Evolutionary conservation across 23 tunicate species (phyloP).

Genomic region (Clavelina lepadiformis): DNA sequence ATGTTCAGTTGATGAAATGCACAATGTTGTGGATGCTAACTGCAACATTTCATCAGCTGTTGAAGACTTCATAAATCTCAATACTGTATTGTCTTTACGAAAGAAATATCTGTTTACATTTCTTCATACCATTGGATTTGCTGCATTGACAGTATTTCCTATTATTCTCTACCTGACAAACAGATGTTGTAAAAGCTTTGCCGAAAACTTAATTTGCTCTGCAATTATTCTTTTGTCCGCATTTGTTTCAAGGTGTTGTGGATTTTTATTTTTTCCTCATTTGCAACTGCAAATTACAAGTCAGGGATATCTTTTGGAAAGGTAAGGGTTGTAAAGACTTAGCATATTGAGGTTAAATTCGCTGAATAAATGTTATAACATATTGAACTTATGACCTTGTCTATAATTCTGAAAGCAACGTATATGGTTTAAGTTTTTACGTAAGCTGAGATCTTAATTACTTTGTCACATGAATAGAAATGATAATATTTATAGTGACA

Average conservation of each 20-base stretch:
- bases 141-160: constrained; percentile 5
- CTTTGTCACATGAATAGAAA: too few species aligned
- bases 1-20: background rate
- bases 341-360: too few species aligned
- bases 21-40: background rate
- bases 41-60: background rate
- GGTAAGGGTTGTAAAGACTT: background rate
- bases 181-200: constrained; percentile 11
- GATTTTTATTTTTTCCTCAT: constrained; percentile 22
- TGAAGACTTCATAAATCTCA: background rate
- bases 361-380: too few species aligned
- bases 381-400: too few species aligned
- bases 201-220: background rate
- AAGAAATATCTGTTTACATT: constrained; percentile 4
- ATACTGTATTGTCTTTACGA: background rate
- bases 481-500: too few species aligned
- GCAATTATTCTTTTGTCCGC: constrained; percentile 12
- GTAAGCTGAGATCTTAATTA: too few species aligned
- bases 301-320: background rate
- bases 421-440: too few species aligned
- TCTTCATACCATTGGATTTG: constrained; percentile 14
- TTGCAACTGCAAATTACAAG: constrained; percentile 17
- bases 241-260: constrained; percentile 37
- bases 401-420: too few species aligned
- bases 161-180: constrained; percentile 10